Percentiles rank a stretch among this genome's conserved stretches.
phyloP scores from a whole-genome alignment of 2,797 vertebrate species.

The Muraenolepis orangiensis region DNA sequence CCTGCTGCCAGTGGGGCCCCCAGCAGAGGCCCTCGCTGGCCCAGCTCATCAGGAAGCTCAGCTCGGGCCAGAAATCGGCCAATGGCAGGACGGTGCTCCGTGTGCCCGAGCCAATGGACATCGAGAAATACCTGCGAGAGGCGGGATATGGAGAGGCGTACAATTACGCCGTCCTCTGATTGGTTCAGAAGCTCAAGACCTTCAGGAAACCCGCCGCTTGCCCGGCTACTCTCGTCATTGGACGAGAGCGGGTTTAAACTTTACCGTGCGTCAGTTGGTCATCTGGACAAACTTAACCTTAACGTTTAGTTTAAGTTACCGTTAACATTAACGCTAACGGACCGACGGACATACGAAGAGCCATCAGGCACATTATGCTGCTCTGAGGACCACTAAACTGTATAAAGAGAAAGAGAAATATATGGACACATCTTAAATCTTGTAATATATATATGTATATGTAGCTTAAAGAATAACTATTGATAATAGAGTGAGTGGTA shows the following conservation, averaged over 20 bases:
- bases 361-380: not conserved
- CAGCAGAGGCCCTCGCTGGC: conserved; percentile 57
- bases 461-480: not conserved
- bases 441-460: conserved; percentile 5
- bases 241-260: not conserved
- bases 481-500: not conserved
- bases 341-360: no score
- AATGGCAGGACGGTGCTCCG: conserved; percentile 74
- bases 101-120: conserved; percentile 73
- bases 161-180: conserved; percentile 79
- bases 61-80: conserved; percentile 65
- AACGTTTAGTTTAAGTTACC: no score
- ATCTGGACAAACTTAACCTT: not conserved
- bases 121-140: conserved; percentile 78
- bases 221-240: no score
- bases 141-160: conserved; percentile 73
- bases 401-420: conserved; percentile 33
- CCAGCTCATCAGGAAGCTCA: conserved; percentile 67
- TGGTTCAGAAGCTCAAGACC: conserved; percentile 9
- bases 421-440: conserved; percentile 22
- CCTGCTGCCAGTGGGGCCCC: conserved; percentile 80
- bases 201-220: no score
- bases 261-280: not conserved
- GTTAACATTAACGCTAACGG: no score
- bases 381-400: conserved; percentile 8